Base-by-base conservation (phyloP, 2,888 invertebrate genomes). In the Hydroisotoma schaefferi region DNA sequence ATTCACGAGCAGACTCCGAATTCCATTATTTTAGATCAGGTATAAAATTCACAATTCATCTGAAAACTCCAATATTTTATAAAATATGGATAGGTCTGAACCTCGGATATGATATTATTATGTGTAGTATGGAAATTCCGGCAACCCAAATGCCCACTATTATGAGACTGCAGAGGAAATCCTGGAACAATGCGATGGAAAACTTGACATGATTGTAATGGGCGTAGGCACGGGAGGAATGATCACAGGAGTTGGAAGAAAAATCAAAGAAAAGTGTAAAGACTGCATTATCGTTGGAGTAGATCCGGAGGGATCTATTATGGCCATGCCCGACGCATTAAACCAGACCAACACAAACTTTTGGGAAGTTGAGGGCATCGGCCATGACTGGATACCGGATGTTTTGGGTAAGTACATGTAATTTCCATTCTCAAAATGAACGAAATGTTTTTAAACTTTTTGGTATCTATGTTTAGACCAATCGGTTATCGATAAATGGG, bases 361-460 rank as follows among this genome's bases (percentile, higher is more conserved):
- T 63, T 84, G 83, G 74, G 83, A 84, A 73, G 81, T 84, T 20
- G 83, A 83, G 72, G 83, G 83, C 20, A 81, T 82, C 58, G 83
- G 83, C 10, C 83, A 82, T 73, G 83, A 84, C 72, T 84, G 84
- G 74, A 74, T 82, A 46, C 84, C 84, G 2, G 81, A 81, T 18
- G 82, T 82, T 18, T 75, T 81, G 48, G 82, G 83, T 73, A 75
- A 77, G 70, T 44, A 15, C 8, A 33, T 33, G 15, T 43, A 43
- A 43, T 43, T 43, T n/a, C 38, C 22, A 33, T 4, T 27, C 18
- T 38, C 23, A 15, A 3, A 22, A 10, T 25, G 6, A 8, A 43
- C 18, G 6, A 43, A 15, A 43, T 8, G 18, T n/a, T 15, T 43
- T 5, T n/a, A 43, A 5, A 40, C 37, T 40, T 12, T 8, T 44